phyloP scores from a whole-genome alignment of 2,797 vertebrate species.

The Cyprinella venusta region DNA sequence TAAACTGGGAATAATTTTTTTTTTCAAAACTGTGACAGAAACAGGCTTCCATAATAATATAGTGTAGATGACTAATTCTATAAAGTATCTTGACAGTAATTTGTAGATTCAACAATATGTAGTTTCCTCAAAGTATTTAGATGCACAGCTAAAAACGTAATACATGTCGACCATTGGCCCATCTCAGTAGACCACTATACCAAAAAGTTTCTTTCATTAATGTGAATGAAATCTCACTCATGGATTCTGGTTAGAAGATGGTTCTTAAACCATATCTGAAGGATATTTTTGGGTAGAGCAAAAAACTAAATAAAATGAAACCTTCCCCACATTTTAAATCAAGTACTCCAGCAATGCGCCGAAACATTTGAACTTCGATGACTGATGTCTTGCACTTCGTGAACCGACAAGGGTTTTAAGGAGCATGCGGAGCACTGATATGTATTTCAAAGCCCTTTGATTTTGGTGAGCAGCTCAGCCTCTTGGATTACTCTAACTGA shows the following conservation, averaged over 20 bases:
- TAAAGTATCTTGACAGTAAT: neutral
- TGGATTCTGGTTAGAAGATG: conserved; percentile 14
- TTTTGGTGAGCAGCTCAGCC: conserved; percentile 61
- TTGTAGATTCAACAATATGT: neutral
- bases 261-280: conserved; percentile 20
- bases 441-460: conserved; percentile 59
- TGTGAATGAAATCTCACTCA: neutral
- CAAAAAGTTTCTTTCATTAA: conserved; percentile 30
- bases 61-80: neutral
- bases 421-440: conserved; percentile 53
- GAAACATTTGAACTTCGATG: conserved; percentile 56
- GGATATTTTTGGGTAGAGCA: neutral
- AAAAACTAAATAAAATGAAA: neutral
- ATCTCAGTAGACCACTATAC: neutral
- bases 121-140: neutral
- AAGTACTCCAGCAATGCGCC: conserved; percentile 34
- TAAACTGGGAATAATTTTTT: too few species aligned
- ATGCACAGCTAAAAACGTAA: neutral
- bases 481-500: conserved; percentile 70
- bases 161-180: neutral
- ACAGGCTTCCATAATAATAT: neutral
- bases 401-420: conserved; percentile 61
- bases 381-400: conserved; percentile 54
- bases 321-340: neutral
- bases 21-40: neutral